phyloP scores from a whole-genome alignment of 2,888 invertebrate species.

The Nephrotoma guestfalica region DNA sequence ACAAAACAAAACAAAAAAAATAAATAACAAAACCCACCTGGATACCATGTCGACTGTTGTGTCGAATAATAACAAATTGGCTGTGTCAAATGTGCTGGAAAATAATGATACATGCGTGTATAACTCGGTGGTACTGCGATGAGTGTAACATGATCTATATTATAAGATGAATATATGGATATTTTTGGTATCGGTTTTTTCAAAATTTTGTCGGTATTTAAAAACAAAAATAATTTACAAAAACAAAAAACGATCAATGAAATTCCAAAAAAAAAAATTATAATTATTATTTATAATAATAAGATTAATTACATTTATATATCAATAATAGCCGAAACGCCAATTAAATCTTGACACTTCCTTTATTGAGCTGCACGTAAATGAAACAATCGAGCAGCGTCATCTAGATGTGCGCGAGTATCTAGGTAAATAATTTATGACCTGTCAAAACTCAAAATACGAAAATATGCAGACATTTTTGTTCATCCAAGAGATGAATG shows the following conservation, averaged over 20 bases:
- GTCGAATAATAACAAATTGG: slow-evolving; percentile 34
- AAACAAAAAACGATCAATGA: not conserved
- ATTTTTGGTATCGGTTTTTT: slow-evolving; percentile 1
- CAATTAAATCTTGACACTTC: not conserved
- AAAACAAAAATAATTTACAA: not conserved
- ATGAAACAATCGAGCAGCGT: not conserved
- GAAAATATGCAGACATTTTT: not conserved
- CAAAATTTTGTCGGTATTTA: slow-evolving; percentile 5
- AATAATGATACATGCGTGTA: slow-evolving; percentile 46
- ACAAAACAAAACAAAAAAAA: not conserved
- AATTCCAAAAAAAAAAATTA: not conserved
- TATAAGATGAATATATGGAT: slow-evolving; percentile 9
- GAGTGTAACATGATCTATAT: slow-evolving; percentile 49
- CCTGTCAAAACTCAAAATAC: not conserved
- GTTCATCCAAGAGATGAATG: not conserved
- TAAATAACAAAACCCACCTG: slow-evolving; percentile 24
- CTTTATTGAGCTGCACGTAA: not conserved
- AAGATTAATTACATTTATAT: not conserved
- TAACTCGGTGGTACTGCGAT: slow-evolving; percentile 44
- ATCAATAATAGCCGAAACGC: not conserved
- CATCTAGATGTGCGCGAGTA: not conserved
- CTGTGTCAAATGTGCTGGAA: slow-evolving; percentile 38
- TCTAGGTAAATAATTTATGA: not conserved
- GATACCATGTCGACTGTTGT: slow-evolving; percentile 28
- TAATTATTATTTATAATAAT: not conserved